Evolutionary conservation across 2,888 invertebrate genomes (phyloP), one percentile per base, ranked within the genome.

Genomic region (Mystacides longicornis): DNA sequence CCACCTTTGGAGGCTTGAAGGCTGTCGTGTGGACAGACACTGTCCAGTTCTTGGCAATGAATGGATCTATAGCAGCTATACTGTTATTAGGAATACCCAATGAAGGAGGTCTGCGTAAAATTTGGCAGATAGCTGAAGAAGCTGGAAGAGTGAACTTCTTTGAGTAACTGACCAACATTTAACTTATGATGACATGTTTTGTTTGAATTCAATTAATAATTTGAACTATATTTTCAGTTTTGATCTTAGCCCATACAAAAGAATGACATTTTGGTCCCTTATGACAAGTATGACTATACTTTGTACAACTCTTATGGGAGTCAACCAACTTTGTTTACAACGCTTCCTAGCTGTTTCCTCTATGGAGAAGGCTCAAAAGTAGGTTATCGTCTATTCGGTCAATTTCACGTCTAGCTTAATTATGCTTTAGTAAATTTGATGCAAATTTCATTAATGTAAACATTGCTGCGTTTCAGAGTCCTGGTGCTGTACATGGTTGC

Each of bases 1-100:
- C 87, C 2, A 84, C 87, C 1, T 67, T 88, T 37, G 88, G 79
- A 43, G 85, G 85, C 5, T 67, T 86, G 23, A 75, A 82, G 65
- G 86, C 85, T 2, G 81, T 86, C 4, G 81, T 86, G 2, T 82
- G 83, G 72, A 81, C 85, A 2, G 80, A 81, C 57, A 74, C 78
- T 5, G 65, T 81, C 46, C 83, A 85, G 56, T 80, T 83, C 47
- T 69, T 79, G 7, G 77, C 83, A 0, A 79, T 78, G 56, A 64
- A 75, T n/a, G 75, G 78, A 1, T 79, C 82, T 23, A 67, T 78
- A 23, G 55, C 82, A 3, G 72, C 78, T 0, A 67, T 85, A 19
- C 75, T 82, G 20, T 71, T 79, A 18, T 73, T 83, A 14, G 85
- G 84, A 0, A 60, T 81, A 18, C 71, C 73, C 1, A 65, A 70